Evolutionary conservation across 2,113 vertebrate species (phyloP).

Genomic region (Todiramphus chloris): DNA sequence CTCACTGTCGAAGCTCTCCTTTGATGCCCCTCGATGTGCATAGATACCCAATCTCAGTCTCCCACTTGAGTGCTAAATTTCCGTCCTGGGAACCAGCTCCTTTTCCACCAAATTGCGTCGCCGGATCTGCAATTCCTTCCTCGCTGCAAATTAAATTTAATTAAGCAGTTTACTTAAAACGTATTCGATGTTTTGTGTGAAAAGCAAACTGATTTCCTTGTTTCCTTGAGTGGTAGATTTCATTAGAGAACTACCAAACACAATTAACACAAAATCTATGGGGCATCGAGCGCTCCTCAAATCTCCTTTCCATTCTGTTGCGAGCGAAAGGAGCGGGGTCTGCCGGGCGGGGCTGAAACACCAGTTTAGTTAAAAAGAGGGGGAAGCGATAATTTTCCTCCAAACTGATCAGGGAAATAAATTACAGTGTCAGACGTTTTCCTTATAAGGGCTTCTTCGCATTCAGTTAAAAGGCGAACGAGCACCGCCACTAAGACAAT

Average conservation of each 20-base stretch:
- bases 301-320: neutral
- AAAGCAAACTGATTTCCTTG: slow-evolving; percentile 53
- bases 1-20: neutral
- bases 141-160: slow-evolving; percentile 57
- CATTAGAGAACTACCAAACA: neutral
- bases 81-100: slow-evolving; percentile 8
- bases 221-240: slow-evolving; percentile 16
- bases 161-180: slow-evolving; percentile 62
- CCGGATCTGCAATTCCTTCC: slow-evolving; percentile 53
- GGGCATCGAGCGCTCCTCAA: neutral
- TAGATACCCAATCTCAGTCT: slow-evolving; percentile 15
- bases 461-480: neutral
- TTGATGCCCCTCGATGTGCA: slow-evolving; percentile 20
- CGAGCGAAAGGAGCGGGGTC: neutral
- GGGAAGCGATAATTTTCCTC: neutral
- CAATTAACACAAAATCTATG: slow-evolving; percentile 20
- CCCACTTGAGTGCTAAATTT: slow-evolving; percentile 41
- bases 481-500: neutral
- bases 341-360: neutral
- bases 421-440: neutral
- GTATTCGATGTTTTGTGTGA: slow-evolving; percentile 58
- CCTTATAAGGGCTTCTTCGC: neutral
- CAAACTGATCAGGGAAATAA: neutral
- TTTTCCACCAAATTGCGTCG: slow-evolving; percentile 47
- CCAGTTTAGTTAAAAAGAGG: neutral